Percentiles rank a stretch among this genome's conserved stretches.
phyloP scores from a whole-genome alignment of 2,888 invertebrate genomes.

The Carcina quercana region DNA sequence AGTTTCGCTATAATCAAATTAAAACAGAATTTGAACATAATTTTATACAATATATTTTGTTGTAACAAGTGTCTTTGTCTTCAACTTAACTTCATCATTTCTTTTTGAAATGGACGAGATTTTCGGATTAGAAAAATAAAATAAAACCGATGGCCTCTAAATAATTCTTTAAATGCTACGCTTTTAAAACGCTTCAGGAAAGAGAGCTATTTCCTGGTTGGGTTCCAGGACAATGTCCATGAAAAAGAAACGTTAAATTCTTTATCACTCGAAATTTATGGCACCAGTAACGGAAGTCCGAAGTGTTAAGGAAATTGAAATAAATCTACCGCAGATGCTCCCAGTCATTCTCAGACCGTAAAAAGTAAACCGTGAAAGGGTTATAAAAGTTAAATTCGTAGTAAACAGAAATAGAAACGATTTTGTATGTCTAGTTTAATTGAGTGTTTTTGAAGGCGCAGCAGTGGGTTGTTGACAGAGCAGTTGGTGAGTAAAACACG shows the following conservation, averaged over 20 bases:
- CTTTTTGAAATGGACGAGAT: background rate
- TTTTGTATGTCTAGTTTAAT: slow-evolving; percentile 10
- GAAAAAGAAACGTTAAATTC: slow-evolving; percentile 48
- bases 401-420: slow-evolving; percentile 40
- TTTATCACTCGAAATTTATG: slow-evolving; percentile 56
- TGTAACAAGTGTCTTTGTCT: too few species aligned
- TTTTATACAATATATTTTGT: too few species aligned
- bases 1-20: too few species aligned
- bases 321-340: slow-evolving; percentile 66
- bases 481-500: too few species aligned
- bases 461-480: too few species aligned
- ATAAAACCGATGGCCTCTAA: too few species aligned
- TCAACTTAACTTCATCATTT: too few species aligned
- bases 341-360: slow-evolving; percentile 60
- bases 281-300: slow-evolving; percentile 54
- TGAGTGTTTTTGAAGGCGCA: too few species aligned
- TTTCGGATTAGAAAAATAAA: background rate
- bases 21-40: too few species aligned
- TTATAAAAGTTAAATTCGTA: slow-evolving; percentile 48
- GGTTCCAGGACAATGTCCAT: slow-evolving; percentile 31
- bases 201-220: background rate
- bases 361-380: slow-evolving; percentile 53
- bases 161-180: too few species aligned
- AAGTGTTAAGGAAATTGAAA: slow-evolving; percentile 64
- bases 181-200: too few species aligned